phyloP scores from a whole-genome alignment of 2,797 vertebrate genomes.

The Nyctalus aviator region DNA sequence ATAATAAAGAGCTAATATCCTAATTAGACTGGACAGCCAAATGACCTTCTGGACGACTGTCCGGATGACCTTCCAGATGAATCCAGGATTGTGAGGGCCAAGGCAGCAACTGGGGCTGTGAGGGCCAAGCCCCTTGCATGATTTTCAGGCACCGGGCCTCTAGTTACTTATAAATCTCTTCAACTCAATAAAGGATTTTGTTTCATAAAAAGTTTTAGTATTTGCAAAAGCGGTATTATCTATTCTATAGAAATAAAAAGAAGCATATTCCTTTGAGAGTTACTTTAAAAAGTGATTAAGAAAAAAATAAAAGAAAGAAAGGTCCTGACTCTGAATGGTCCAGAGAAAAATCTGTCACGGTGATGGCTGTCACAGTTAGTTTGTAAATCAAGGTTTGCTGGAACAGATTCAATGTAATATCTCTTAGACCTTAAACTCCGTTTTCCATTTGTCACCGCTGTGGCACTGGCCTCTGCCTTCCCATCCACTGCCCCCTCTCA shows the following conservation, averaged over 20 bases:
- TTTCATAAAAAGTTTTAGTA: neutral
- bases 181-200: neutral
- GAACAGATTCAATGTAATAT: slow-evolving; percentile 29
- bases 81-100: no score
- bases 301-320: neutral
- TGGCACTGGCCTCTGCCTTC: neutral
- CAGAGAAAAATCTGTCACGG: neutral
- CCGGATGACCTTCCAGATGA: no score
- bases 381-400: slow-evolving; percentile 32
- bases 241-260: neutral
- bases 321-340: neutral
- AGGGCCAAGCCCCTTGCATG: no score
- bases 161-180: neutral
- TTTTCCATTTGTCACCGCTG: slow-evolving; percentile 3
- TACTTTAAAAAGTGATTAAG: neutral
- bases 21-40: no score
- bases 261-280: neutral
- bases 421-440: slow-evolving; percentile 36
- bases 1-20: no score
- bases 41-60: no score
- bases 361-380: neutral
- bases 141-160: no score
- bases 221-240: neutral
- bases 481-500: neutral
- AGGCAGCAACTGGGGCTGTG: no score